Percentiles rank a stretch among this genome's conserved stretches.
Conservation (phyloP, 2,113 vertebrate species). For the Mesocricetus auratus region DNA sequence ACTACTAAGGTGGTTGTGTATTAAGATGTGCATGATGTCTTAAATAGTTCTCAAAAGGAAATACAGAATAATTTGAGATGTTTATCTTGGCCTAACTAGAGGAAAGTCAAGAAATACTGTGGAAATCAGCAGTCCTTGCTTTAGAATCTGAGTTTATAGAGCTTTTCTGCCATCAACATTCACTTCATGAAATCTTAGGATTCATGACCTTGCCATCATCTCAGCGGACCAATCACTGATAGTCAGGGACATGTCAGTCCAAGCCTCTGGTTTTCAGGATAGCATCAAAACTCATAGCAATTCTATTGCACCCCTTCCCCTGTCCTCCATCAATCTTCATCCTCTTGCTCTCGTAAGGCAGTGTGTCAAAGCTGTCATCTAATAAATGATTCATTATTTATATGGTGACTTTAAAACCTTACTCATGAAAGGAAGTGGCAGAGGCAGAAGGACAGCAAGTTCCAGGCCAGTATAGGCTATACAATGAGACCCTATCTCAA, state of each 20-base stretch:
- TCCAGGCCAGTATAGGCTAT: not conserved
- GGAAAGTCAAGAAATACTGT: not conserved
- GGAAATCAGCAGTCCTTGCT: not conserved
- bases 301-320: not conserved
- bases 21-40: not conserved
- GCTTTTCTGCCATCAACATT: not conserved
- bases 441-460: not conserved
- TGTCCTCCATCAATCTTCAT: not conserved
- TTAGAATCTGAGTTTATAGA: not conserved
- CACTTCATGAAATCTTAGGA: not conserved
- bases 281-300: too few species aligned
- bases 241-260: not conserved
- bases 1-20: too few species aligned
- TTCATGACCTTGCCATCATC: not conserved
- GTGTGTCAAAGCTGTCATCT: not conserved
- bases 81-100: not conserved
- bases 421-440: not conserved
- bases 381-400: not conserved
- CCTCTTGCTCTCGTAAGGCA: not conserved
- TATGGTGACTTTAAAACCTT: constrained; percentile 8
- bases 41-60: not conserved
- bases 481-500: not conserved
- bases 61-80: not conserved
- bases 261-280: not conserved
- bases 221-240: not conserved